Evolutionary conservation across 2,113 vertebrate species (phyloP).

Genomic region (Malurus elegans): DNA sequence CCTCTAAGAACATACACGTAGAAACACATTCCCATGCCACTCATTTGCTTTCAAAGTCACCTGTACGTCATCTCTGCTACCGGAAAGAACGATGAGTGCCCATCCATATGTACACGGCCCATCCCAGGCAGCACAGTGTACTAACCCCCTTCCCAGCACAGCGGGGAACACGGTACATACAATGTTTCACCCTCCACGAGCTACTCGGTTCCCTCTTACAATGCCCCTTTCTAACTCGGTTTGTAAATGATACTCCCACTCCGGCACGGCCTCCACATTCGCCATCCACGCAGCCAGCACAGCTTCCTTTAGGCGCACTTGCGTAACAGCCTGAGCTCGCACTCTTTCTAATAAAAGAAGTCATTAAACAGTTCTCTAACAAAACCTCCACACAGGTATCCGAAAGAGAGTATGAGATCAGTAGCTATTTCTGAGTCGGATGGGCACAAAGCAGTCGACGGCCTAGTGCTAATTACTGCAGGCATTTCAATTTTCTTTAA

Average conservation of each 20-base stretch:
- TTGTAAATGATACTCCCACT: neutral
- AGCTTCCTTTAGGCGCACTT: neutral
- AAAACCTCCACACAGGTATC: neutral
- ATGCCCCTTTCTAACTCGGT: neutral
- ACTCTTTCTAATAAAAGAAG: neutral
- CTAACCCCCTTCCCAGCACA: neutral
- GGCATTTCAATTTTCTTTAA: neutral
- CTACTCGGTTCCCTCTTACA: neutral
- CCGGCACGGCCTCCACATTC: neutral
- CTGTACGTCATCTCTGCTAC: neutral
- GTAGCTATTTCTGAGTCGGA: neutral
- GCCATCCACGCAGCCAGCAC: neutral
- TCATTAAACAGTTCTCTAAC: neutral
- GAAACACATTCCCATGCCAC: neutral
- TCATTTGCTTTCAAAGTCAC: neutral
- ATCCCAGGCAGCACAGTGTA: neutral
- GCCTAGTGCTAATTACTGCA: neutral
- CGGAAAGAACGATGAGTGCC: neutral
- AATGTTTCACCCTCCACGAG: accelerated
- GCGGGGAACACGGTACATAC: accelerated
- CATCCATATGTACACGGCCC: accelerated
- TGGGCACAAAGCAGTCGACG: neutral
- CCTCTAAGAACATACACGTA: accelerated
- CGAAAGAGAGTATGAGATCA: neutral
- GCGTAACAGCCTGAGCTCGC: neutral